Base-by-base conservation (phyloP, 2,113 vertebrate species). In the Sigmodon hispidus region DNA sequence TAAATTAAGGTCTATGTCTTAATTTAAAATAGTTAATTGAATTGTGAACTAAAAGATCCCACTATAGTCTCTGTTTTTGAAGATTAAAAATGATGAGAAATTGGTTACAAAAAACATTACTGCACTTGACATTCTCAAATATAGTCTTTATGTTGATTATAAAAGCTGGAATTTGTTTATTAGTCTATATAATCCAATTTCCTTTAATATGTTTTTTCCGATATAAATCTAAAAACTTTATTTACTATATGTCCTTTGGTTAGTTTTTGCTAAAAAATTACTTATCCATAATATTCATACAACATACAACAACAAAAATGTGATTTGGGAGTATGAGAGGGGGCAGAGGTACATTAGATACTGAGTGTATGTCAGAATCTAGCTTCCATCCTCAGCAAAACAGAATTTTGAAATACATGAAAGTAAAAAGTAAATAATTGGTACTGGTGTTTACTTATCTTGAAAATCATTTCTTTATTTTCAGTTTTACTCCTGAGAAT, bases 21-120 rank as follows among this genome's bases (percentile, higher is more conserved):
- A 94, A 96, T 95, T 97, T 91, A 76, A 77, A 40, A 57, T 55
- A 90, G 24, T 12, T 87, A 94, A 90, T 91, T 89, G 36, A 85
- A 93, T 94, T 93, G 15, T 34, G 22, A n/a, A 2, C 17, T 57
- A 70, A 61, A 86, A 77, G 16, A 21, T 31, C 55, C 17, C 70
- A 29, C 17, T 91, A 40, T 6, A 83, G 1, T 59, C 79, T 63
- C 45, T 96, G 73, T 7, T 76, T 86, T 59, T 9, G 16, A 70
- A 90, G 12, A 70, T 65, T 75, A 0, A 65, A 75, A 40, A 17
- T 3, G 89, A 4, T 24, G 5, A 40, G 59, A 92, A 93, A 94
- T 81, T 72, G 19, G 1, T 80, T 86, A 36, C 45, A 13, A 21
- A 59, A 87, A 40, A 24, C 9, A 36, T 65, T 5, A 59, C 34